Conservation (phyloP, 2,797 vertebrate species). For the Morelia viridis region DNA sequence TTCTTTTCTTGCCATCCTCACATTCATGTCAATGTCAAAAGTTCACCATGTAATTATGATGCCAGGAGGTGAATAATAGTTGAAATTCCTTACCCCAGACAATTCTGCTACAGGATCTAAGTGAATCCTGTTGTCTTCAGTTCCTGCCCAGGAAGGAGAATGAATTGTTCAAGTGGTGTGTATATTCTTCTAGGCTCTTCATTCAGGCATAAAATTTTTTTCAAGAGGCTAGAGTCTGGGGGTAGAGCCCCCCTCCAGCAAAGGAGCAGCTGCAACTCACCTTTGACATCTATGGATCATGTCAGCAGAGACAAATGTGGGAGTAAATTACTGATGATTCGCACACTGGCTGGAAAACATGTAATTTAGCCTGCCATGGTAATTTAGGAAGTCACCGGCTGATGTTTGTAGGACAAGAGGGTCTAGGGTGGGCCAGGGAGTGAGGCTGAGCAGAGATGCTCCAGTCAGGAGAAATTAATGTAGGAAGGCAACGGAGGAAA, state of each 20-base stretch:
- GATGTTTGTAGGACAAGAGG: constrained; percentile 4
- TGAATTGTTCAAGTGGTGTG: not conserved
- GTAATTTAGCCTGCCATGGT: constrained; percentile 6
- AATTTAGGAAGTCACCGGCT: constrained; percentile 28
- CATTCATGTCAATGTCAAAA: constrained; percentile 22
- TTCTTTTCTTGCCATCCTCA: constrained; percentile 53
- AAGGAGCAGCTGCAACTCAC: constrained; percentile 20
- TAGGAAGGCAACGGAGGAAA: not conserved
- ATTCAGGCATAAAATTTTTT: not conserved
- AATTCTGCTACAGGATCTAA: constrained; percentile 12
- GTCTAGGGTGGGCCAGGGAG: not conserved
- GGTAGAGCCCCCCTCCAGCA: not conserved
- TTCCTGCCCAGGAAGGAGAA: not conserved
- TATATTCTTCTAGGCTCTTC: constrained; percentile 19
- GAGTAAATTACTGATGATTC: constrained; percentile 7
- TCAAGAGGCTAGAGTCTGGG: not conserved
- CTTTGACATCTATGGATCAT: not conserved
- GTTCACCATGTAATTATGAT: constrained; percentile 44
- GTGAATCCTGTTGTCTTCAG: constrained; percentile 7
- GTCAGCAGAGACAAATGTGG: not conserved
- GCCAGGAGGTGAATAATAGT: constrained; percentile 42
- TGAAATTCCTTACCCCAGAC: constrained; percentile 28
- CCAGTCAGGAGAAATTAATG: not conserved
- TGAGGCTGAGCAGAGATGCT: not conserved
- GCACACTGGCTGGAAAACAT: not conserved